These are phyloP conservation scores for Leptinotarsa juncta DNA, from an alignment of 2,888 invertebrate genomes.

Conservation along the genomic window DNA sequence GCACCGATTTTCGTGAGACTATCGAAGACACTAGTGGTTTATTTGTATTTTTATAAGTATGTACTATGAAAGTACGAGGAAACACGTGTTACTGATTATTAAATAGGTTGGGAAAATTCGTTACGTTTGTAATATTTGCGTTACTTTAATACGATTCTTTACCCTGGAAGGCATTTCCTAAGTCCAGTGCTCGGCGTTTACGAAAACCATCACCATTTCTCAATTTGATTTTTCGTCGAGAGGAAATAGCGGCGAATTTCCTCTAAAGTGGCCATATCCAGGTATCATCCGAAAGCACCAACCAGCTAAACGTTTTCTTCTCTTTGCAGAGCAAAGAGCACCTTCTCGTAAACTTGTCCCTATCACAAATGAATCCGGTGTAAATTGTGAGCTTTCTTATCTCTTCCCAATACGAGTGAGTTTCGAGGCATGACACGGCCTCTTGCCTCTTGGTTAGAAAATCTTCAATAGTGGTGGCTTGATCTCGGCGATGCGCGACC, in stretches of 20 bases:
- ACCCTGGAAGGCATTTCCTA: too few species aligned
- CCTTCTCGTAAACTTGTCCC: constrained; percentile 18
- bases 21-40: too few species aligned
- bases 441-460: constrained; percentile 20
- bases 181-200: neutral
- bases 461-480: constrained; percentile 27
- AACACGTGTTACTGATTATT: too few species aligned
- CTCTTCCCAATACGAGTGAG: constrained; percentile 22
- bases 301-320: constrained; percentile 10
- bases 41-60: too few species aligned
- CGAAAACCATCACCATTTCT: neutral
- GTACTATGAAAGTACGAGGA: too few species aligned
- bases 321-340: constrained; percentile 4
- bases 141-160: too few species aligned
- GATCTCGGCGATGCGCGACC: constrained; percentile 32
- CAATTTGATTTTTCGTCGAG: neutral
- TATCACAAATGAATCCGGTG: constrained; percentile 26
- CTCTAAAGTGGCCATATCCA: constrained; percentile 12
- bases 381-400: constrained; percentile 30
- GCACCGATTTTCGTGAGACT: too few species aligned
- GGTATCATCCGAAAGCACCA: constrained; percentile 5
- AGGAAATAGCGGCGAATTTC: constrained; percentile 13
- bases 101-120: too few species aligned
- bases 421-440: constrained; percentile 18
- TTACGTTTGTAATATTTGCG: too few species aligned